Conservation (phyloP, 2,113 vertebrate species). For the Perca flavescens region DNA sequence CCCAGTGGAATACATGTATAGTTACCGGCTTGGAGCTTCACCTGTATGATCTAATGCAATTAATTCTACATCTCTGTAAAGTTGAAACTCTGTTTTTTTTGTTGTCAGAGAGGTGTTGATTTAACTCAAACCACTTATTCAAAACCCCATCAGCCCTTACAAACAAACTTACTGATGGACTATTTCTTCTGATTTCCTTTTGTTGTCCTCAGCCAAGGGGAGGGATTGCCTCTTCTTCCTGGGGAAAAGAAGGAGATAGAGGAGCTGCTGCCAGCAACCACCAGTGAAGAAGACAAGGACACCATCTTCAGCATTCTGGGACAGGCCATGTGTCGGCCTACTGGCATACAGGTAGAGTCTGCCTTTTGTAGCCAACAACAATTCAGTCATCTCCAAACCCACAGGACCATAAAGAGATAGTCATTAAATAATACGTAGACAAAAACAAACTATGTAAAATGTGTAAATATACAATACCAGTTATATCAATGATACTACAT, state of each 20-base stretch:
- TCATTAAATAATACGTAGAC: not conserved
- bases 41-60: not conserved
- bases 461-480: not conserved
- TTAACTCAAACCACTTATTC: not conserved
- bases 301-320: constrained; percentile 96
- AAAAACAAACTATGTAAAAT: not conserved
- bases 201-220: constrained; percentile 89
- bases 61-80: not conserved
- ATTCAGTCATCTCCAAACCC: no score
- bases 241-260: constrained; percentile 96
- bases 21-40: not conserved
- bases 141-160: not conserved
- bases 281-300: constrained; percentile 93
- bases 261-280: constrained; percentile 90
- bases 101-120: not conserved
- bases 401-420: not conserved
- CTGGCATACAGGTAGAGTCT: constrained; percentile 92
- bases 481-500: no score
- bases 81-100: not conserved
- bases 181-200: not conserved
- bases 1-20: not conserved
- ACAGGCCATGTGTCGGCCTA: constrained; percentile 96
- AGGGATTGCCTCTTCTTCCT: constrained; percentile 94
- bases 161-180: not conserved
- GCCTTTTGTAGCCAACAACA: no score